Evolutionary conservation across 2,797 vertebrate genomes (phyloP).

Genomic region (Falco berigora): DNA sequence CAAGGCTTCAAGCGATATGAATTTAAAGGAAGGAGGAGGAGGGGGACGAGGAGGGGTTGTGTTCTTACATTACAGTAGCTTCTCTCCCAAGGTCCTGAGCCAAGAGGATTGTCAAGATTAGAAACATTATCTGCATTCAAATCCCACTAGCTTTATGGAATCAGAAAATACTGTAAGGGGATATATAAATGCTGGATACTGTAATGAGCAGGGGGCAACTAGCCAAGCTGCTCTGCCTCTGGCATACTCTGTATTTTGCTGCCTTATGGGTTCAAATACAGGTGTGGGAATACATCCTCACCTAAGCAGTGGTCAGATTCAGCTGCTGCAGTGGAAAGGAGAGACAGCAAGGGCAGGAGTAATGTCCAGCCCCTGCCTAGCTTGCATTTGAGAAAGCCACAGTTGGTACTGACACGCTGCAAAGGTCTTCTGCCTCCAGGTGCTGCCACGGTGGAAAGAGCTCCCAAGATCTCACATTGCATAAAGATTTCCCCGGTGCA

Average conservation of each 20-base stretch:
- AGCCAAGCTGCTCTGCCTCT: background rate
- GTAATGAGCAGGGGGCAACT: conserved; percentile 2
- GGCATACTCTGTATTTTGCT: background rate
- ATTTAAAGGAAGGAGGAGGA: background rate
- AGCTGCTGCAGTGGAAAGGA: background rate
- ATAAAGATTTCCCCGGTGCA: background rate
- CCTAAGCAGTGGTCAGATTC: background rate
- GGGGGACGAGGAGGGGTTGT: background rate
- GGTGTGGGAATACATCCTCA: background rate
- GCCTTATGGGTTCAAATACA: background rate
- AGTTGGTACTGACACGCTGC: background rate
- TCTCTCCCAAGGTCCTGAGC: conserved; percentile 9
- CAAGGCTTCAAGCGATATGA: background rate
- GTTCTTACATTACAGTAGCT: conserved; percentile 25
- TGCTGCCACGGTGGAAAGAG: background rate
- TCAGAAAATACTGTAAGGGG: conserved; percentile 34
- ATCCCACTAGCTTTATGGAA: conserved; percentile 19
- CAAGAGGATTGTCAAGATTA: conserved; percentile 44
- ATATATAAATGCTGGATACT: conserved; percentile 38
- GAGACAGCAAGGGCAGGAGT: background rate
- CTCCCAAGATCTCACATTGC: rapidly evolving
- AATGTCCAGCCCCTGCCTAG: background rate
- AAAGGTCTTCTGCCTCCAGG: background rate
- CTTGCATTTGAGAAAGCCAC: background rate
- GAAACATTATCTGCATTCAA: conserved; percentile 40